Evolutionary conservation across 2,113 vertebrate species (phyloP), one percentile per base, ranked within the genome.

Genomic region (Pitta sordida): DNA sequence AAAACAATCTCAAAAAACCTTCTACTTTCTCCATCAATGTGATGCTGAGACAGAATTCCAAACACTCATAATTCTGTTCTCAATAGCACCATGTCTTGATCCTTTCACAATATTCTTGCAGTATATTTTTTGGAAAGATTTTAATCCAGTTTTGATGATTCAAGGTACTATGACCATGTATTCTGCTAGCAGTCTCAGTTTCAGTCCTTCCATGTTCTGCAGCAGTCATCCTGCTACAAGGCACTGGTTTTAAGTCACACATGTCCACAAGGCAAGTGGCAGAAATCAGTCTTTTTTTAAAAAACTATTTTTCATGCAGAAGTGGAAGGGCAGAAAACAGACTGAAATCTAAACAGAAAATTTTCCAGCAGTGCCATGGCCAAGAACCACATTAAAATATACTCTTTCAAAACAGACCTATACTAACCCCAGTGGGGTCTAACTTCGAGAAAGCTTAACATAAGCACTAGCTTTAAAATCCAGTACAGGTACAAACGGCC

Each of bases 301-400:
- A 15, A 17, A 62, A 7, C 22, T 16, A 12, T 80, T 92, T 86
- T 95, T 91, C 74, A 71, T 19, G 44, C 27, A 85, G 41, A 91
- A 89, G 49, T 63, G 24, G 39, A 56, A 92, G 43, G 69, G 71
- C 37, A 86, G 56, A 94, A 91, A 92, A 68, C 32, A 92, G 80
- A 70, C 41, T 58, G 73, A 92, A 93, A 83, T 67, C 48, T 86
- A 91, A 94, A 86, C 80, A 84, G 55, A 92, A 81, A 23, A 27
- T 84, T 88, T 88, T 87, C 49, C 87, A 84, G 30, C 36, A 85
- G 18, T 39, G 15, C 65, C 36, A 39, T 5, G 36, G 81, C 43
- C 53, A 91, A 95, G 58, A 95, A 87, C 20, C 58, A 91, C 67
- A 70, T 30, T 71, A 95, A 89, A 79, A 56, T 21, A 68, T 29